These are phyloP conservation scores for Malacoctenus gilli DNA, from an alignment of 2,797 vertebrate genomes.

Conservation along the genomic window DNA sequence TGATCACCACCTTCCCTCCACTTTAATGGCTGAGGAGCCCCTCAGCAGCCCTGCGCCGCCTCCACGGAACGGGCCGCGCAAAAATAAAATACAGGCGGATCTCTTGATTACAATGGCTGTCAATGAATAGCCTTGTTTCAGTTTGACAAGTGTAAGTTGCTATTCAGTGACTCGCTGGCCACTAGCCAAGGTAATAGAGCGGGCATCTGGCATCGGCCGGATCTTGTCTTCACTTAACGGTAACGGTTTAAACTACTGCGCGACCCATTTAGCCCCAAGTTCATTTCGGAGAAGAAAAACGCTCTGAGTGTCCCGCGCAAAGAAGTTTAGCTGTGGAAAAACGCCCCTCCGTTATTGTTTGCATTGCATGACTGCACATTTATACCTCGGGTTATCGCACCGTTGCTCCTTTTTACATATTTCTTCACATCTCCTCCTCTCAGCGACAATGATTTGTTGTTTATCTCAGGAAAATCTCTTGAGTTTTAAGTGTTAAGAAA, in stretches of 20 bases:
- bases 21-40: constrained; percentile 44
- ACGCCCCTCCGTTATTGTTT: constrained; percentile 1
- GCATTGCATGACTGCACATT: constrained; percentile 1
- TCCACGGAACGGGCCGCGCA: constrained; percentile 13
- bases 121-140: constrained; percentile 56
- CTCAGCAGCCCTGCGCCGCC: constrained; percentile 24
- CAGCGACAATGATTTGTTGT: constrained; percentile 24
- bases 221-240: constrained; percentile 57
- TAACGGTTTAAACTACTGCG: constrained; percentile 53
- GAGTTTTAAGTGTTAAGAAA: constrained; percentile 30
- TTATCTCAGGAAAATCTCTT: constrained; percentile 26
- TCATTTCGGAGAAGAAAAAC: constrained; percentile 24
- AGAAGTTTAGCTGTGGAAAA: neutral
- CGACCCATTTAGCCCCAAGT: constrained; percentile 39
- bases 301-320: neutral
- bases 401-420: constrained; percentile 1
- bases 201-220: constrained; percentile 58
- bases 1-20: constrained; percentile 43
- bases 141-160: constrained; percentile 41
- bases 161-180: constrained; percentile 55
- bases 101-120: constrained; percentile 54
- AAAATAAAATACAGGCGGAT: constrained; percentile 51
- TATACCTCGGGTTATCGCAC: constrained; percentile 12
- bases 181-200: constrained; percentile 58
- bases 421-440: constrained; percentile 3